Conservation (phyloP, 2,113 vertebrate genomes). For the Monopterus albus region DNA sequence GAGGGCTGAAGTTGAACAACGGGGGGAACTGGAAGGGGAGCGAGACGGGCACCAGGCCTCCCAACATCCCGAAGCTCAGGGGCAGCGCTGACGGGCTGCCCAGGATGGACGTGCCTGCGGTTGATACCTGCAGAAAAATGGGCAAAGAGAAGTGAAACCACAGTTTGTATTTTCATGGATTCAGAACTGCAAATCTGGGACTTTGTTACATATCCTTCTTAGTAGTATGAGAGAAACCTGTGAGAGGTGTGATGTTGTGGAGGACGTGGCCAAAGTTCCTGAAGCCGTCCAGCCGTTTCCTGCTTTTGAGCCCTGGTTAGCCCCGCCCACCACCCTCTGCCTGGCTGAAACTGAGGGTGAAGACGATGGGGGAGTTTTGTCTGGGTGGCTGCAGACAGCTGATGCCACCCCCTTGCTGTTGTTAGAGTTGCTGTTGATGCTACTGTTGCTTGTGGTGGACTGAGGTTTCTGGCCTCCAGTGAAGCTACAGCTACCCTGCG, state of each 20-base stretch:
- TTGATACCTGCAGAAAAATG: constrained; percentile 84
- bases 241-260: constrained; percentile 80
- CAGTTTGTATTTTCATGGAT: too few relatives aligned
- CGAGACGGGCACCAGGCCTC: constrained; percentile 96
- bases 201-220: not conserved
- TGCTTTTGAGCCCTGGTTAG: constrained; percentile 72
- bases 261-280: constrained; percentile 67
- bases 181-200: not conserved
- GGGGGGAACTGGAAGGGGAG: constrained; percentile 97
- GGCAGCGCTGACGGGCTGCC: constrained; percentile 90
- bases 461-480: constrained; percentile 63
- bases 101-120: constrained; percentile 86
- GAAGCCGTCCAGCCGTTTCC: constrained; percentile 69
- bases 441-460: constrained; percentile 35
- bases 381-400: constrained; percentile 40
- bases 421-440: constrained; percentile 39
- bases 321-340: constrained; percentile 71
- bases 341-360: constrained; percentile 61
- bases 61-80: constrained; percentile 95
- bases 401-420: constrained; percentile 46
- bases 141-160: too few relatives aligned
- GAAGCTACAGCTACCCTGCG: constrained; percentile 61
- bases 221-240: constrained; percentile 57
- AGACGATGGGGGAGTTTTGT: constrained; percentile 59
- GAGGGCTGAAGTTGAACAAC: constrained; percentile 90